A percentile compares a stretch with the other conserved stretches of the same genome.
phyloP scores from a whole-genome alignment of 2,113 vertebrate species.

The Zosterops hypoxanthus region DNA sequence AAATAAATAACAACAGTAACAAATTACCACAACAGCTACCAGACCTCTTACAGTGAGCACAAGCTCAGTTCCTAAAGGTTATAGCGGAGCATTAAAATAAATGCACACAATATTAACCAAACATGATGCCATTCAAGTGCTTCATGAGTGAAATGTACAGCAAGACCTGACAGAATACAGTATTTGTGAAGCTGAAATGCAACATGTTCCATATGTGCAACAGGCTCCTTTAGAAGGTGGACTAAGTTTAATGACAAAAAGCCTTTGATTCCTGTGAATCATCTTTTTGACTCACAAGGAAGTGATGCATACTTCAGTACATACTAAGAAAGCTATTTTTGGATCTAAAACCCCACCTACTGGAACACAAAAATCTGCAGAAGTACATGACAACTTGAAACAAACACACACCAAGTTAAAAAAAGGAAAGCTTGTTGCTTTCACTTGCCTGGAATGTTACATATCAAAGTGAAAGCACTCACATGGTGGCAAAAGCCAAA shows the following conservation, averaged over 20 bases:
- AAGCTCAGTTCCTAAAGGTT: neutral
- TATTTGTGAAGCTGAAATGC: neutral
- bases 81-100: neutral
- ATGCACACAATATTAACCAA: neutral
- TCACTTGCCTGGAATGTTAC: neutral
- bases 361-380: neutral
- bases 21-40: neutral
- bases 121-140: neutral
- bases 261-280: neutral
- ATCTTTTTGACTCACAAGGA: constrained; percentile 23
- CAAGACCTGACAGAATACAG: neutral
- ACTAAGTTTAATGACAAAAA: neutral
- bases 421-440: neutral
- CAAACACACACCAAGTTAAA: neutral
- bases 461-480: neutral
- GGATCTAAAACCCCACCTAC: neutral
- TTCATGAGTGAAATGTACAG: neutral
- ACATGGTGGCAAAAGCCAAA: neutral
- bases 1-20: neutral
- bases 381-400: neutral
- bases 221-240: neutral
- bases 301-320: neutral
- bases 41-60: neutral
- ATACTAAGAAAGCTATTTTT: neutral
- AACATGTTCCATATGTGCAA: neutral